A percentile compares a stretch with the other conserved stretches of the same genome.
These are phyloP conservation scores for Coptodon rendalli DNA, from an alignment of 2,113 vertebrate genomes.

Conservation along the genomic window DNA sequence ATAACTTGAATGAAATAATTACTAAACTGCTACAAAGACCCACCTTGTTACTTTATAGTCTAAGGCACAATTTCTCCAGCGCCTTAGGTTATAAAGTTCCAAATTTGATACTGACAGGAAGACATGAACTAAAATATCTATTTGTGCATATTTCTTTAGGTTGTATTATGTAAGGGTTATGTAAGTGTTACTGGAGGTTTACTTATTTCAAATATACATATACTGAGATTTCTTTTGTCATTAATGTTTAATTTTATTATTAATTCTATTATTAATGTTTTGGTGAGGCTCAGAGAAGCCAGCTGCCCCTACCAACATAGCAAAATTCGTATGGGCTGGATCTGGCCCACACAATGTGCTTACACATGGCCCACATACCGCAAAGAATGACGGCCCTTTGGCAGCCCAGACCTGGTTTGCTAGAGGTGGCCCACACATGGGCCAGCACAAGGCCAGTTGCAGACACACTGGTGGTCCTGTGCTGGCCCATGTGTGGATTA, in stretches of 20 bases:
- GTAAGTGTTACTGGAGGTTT: not conserved
- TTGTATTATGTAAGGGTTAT: not conserved
- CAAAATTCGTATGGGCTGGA: accelerated
- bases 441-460: no score
- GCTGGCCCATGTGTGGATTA: no score
- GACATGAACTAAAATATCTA: not conserved
- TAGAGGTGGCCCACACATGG: no score
- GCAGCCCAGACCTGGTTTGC: no score
- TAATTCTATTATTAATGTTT: not conserved
- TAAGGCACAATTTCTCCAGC: not conserved
- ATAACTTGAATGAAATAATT: not conserved
- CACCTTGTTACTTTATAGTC: not conserved
- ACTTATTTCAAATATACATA: not conserved
- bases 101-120: not conserved
- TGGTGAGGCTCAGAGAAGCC: not conserved
- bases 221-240: not conserved
- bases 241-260: not conserved
- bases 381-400: no score
- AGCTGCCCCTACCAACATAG: not conserved
- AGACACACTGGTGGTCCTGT: no score
- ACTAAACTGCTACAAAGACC: not conserved
- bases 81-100: accelerated
- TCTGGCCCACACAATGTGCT: not conserved
- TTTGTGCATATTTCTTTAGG: not conserved
- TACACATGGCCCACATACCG: no score